Percentiles rank a stretch among this genome's conserved stretches.
Conservation (phyloP, 2,888 invertebrate species). For the Athetis lepigone region DNA sequence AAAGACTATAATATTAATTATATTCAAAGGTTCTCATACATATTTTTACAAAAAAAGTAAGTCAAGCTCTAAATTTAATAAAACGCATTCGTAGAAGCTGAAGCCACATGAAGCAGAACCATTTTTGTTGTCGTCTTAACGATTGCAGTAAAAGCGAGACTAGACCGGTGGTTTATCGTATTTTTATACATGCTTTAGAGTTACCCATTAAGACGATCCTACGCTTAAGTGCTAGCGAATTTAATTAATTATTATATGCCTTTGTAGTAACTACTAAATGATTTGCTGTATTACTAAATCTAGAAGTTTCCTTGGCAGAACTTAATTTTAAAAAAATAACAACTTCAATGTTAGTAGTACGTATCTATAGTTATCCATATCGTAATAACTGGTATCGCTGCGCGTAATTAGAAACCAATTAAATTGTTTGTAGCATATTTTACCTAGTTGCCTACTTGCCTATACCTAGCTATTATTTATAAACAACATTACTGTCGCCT, state of each 20-base stretch:
- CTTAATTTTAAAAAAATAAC: too few relatives aligned
- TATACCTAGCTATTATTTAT: neutral
- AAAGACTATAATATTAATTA: constrained; percentile 1
- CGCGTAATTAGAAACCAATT: neutral
- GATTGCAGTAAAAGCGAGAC: constrained; percentile 1
- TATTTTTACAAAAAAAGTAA: constrained; percentile 17
- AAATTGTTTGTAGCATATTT: neutral
- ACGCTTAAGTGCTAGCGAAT: neutral
- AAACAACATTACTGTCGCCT: constrained; percentile 1
- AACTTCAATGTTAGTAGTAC: too few relatives aligned
- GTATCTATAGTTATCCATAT: too few relatives aligned
- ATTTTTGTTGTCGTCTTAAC: constrained; percentile 11
- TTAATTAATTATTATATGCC: neutral
- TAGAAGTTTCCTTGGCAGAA: too few relatives aligned
- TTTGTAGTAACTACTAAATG: neutral
- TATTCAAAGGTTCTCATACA: neutral
- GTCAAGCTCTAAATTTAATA: constrained; percentile 1
- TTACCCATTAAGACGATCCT: neutral
- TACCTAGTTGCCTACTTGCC: neutral
- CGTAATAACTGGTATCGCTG: neutral
- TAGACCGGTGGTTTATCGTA: neutral
- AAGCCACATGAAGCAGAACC: constrained; percentile 14
- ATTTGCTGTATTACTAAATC: too few relatives aligned
- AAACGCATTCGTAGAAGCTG: neutral
- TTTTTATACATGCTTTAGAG: neutral